Conservation (phyloP, 2,888 invertebrate species). For the Caenorhabditis angaria region DNA sequence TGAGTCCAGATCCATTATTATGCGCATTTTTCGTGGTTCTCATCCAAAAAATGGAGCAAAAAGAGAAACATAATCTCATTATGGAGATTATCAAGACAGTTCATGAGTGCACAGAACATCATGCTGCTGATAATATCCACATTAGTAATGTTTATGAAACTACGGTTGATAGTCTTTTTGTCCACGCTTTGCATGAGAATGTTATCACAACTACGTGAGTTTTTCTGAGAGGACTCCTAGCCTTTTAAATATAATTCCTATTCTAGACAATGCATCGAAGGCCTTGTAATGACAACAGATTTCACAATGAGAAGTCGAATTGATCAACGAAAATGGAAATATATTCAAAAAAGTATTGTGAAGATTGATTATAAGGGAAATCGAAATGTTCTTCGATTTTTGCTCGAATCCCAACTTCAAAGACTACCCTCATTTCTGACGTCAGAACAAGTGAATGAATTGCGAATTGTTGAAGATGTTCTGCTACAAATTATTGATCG, state of each 20-base stretch:
- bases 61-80: constrained; percentile 26
- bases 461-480: constrained; percentile 31
- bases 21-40: constrained; percentile 1
- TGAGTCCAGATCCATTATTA: constrained; percentile 6
- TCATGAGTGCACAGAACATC: constrained; percentile 23
- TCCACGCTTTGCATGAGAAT: constrained; percentile 9
- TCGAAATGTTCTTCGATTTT: constrained; percentile 27
- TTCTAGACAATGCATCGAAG: constrained; percentile 28
- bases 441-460: constrained; percentile 32
- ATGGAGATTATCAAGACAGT: constrained; percentile 34
- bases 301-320: constrained; percentile 37
- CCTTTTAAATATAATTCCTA: neutral
- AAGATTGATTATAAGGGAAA: constrained; percentile 48
- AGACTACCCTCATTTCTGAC: constrained; percentile 23
- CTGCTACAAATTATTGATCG: constrained; percentile 46
- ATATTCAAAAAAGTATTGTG: constrained; percentile 33
- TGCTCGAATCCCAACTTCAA: constrained; percentile 28
- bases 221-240: neutral
- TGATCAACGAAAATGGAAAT: constrained; percentile 33
- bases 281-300: constrained; percentile 45
- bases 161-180: constrained; percentile 24
- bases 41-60: constrained; percentile 9
- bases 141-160: constrained; percentile 29
- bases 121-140: constrained; percentile 17
- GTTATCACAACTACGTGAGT: constrained; percentile 7